Percentiles rank a stretch among this genome's conserved stretches.
Evolutionary conservation across 2,113 vertebrate genomes (phyloP).

Genomic region (Tetrax tetrax): DNA sequence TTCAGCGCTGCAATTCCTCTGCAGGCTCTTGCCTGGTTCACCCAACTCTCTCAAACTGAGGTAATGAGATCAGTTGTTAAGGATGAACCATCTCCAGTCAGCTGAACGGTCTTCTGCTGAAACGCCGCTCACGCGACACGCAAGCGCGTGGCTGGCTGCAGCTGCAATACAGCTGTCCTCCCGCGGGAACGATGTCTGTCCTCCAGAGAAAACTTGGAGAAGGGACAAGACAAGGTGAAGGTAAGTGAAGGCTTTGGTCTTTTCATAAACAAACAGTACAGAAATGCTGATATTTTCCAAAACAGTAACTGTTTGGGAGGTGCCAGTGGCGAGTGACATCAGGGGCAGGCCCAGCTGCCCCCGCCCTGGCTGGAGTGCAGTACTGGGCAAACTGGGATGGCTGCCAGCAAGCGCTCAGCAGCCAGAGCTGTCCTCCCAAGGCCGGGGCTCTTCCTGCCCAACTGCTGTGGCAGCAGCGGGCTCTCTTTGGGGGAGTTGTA

Average conservation of each 20-base stretch:
- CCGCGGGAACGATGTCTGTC: neutral
- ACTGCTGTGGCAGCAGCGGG: neutral
- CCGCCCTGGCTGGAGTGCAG: neutral
- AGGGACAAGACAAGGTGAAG: neutral
- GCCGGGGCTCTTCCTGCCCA: neutral
- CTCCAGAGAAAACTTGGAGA: neutral
- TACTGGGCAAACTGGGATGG: no score
- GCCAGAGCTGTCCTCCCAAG: neutral
- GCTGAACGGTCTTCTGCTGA: accelerated
- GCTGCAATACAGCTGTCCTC: neutral
- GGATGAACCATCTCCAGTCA: neutral
- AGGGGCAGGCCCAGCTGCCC: neutral
- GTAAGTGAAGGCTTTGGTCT: accelerated
- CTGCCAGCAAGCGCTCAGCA: neutral
- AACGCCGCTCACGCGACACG: neutral
- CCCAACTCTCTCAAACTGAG: neutral
- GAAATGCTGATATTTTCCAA: neutral
- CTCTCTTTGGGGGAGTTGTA: neutral
- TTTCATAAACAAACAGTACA: neutral
- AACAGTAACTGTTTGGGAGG: neutral
- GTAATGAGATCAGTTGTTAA: neutral
- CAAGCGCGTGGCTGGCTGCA: accelerated
- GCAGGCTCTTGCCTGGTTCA: neutral
- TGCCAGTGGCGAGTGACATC: neutral
- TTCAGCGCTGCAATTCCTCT: neutral